Evolutionary conservation across 2,888 invertebrate species (phyloP), one percentile per base, ranked within the genome.

Genomic region (Bellardia pandia): DNA sequence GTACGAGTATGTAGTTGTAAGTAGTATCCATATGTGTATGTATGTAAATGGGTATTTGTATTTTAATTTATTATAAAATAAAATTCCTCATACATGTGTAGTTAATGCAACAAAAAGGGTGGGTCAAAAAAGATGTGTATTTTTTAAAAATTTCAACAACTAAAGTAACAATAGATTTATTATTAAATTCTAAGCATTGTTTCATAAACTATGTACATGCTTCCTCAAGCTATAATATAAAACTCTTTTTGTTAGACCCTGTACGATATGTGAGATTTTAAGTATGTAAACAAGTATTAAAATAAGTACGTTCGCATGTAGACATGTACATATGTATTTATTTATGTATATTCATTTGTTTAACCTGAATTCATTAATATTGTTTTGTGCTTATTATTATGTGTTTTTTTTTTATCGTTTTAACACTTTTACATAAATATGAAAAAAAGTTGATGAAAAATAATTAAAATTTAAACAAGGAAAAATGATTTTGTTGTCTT

Each of bases 391-490:
- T 62, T 51, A 51, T 69, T 69, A 53, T 45, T 48, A 60, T 69
- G 14, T 45, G 13, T 3, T 51, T 71, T 48, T 53, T 40, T 23
- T 40, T 37, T 14, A 8, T 1, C 14, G 13, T 58, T n/a, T 30
- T 45, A 30, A 2, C 16, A 4, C 7, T 76, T 13, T n/a, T 23
- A 23, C 23, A 23, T 23, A 23, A 23, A 23, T 23, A 23, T 23
- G 2, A 16, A 8, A n/a, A 60, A 37, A 71, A 40, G 51, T 33
- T 62, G 40, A 71, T 71, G 62, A 53, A 64, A 79, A 64, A 72
- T 64, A 80, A 72, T 72, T 42, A 40, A 5, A 79, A 69, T 79
- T 71, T 71, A 60, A 74, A 14, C 74, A 60, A 60, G 60, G 33
- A 60, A 33, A 60, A 74, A 13, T 60, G 30, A 60, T 33, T 23